Conservation (phyloP, 2,888 invertebrate species). For the Drosophila planitibia region DNA sequence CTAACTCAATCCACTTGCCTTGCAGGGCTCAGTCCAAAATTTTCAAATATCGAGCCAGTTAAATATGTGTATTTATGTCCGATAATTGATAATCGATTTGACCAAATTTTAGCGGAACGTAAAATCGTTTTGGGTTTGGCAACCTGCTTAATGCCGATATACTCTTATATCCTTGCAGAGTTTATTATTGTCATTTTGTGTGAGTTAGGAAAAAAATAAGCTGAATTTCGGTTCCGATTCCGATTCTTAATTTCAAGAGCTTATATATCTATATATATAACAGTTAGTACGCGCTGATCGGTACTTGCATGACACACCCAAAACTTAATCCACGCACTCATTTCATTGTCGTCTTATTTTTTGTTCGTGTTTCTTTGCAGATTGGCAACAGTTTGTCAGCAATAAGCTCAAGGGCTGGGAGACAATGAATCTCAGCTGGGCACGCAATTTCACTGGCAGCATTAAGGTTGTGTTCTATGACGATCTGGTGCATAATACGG, state of each 20-base stretch:
- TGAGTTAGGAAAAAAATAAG: background rate
- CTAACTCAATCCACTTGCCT: background rate
- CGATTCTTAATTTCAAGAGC: too few species aligned
- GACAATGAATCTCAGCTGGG: conserved; percentile 90
- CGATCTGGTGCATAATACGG: conserved; percentile 88
- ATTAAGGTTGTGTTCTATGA: conserved; percentile 91
- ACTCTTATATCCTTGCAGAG: background rate
- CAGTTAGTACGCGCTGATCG: background rate
- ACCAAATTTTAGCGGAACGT: background rate
- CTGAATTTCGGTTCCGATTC: background rate
- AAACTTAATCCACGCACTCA: background rate
- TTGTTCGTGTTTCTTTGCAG: conserved; percentile 84
- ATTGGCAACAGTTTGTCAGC: conserved; percentile 90
- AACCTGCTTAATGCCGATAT: too few species aligned
- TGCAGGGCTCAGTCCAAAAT: background rate
- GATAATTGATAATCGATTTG: too few species aligned
- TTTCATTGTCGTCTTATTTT: background rate
- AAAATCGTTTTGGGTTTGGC: background rate
- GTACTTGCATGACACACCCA: background rate
- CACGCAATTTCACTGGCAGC: conserved; percentile 89
- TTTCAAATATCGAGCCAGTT: too few species aligned
- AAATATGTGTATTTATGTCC: too few species aligned
- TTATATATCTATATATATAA: background rate
- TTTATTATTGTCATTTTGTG: background rate
- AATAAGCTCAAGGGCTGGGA: conserved; percentile 90